phyloP scores from a whole-genome alignment of 92 coral and sea anemone species.

The Parazoanthus darwini region DNA sequence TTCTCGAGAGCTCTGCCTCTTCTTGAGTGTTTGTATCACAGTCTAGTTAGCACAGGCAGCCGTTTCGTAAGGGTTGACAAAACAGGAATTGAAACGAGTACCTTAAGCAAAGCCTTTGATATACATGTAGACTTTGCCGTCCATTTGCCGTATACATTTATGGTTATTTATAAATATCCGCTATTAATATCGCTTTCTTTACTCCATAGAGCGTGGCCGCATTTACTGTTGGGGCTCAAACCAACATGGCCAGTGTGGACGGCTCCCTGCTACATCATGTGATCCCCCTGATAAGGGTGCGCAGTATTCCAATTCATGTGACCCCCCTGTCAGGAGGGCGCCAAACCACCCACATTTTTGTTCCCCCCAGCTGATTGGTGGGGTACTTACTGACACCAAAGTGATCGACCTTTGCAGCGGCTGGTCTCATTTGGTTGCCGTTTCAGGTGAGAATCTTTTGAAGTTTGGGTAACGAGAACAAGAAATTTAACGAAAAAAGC shows the following conservation, averaged over 20 bases:
- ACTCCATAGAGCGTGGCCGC: slow-evolving; percentile 51
- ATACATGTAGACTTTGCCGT: too few species aligned
- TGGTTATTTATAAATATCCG: background rate
- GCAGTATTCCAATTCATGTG: background rate
- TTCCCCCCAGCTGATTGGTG: slow-evolving; percentile 63
- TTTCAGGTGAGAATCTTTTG: slow-evolving; percentile 49
- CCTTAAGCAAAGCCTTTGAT: too few species aligned
- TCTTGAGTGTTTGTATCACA: too few species aligned
- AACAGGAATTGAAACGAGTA: too few species aligned
- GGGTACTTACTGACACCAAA: slow-evolving; percentile 44
- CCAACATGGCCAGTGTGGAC: slow-evolving; percentile 84
- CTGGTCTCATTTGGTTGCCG: slow-evolving; percentile 76
- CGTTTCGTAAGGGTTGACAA: too few species aligned
- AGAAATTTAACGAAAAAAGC: too few species aligned
- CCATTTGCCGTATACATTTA: too few species aligned
- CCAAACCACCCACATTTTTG: slow-evolving; percentile 23
- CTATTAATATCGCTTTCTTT: background rate
- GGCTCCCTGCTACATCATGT: background rate
- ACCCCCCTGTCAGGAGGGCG: slow-evolving; percentile 10
- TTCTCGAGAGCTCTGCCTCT: too few species aligned
- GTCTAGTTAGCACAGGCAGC: too few species aligned
- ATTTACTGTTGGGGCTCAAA: slow-evolving; percentile 87
- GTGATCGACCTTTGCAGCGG: slow-evolving; percentile 62
- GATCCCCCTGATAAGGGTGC: background rate
- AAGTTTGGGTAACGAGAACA: too few species aligned